phyloP scores from a whole-genome alignment of 2,797 vertebrate species.

The Cacajao melanocephalus region DNA sequence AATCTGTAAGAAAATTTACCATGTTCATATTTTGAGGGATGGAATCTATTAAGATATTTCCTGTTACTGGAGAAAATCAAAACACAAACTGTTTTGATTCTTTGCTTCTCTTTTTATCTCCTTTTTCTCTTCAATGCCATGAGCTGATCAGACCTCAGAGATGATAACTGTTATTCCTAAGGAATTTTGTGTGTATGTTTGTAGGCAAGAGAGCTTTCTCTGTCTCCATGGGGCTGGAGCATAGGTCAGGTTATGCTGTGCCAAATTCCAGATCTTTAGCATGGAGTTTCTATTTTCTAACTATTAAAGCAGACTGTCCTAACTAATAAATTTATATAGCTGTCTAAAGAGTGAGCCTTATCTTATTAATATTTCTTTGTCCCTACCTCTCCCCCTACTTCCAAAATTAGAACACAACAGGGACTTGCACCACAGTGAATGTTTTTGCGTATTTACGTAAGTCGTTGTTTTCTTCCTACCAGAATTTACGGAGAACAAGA shows the following conservation, averaged over 20 bases:
- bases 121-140: not conserved
- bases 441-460: not conserved
- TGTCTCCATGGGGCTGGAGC: not conserved
- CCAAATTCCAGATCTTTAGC: not conserved
- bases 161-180: not conserved
- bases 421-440: not conserved
- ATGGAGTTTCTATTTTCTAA: not conserved
- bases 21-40: not conserved
- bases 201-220: not conserved
- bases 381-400: not conserved
- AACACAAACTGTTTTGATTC: not conserved
- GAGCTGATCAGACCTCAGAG: not conserved
- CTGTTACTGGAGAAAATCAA: not conserved
- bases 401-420: not conserved
- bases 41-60: conserved; percentile 32
- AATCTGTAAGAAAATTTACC: not conserved
- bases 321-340: not conserved
- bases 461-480: not conserved
- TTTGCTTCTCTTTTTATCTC: not conserved
- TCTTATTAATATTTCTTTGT: not conserved
- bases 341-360: not conserved
- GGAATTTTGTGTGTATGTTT: not conserved
- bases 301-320: not conserved
- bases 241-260: not conserved
- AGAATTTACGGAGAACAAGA: not conserved